Base-by-base conservation (phyloP, 1,140 invertebrate genomes). In the Stegodyphus dumicola region DNA sequence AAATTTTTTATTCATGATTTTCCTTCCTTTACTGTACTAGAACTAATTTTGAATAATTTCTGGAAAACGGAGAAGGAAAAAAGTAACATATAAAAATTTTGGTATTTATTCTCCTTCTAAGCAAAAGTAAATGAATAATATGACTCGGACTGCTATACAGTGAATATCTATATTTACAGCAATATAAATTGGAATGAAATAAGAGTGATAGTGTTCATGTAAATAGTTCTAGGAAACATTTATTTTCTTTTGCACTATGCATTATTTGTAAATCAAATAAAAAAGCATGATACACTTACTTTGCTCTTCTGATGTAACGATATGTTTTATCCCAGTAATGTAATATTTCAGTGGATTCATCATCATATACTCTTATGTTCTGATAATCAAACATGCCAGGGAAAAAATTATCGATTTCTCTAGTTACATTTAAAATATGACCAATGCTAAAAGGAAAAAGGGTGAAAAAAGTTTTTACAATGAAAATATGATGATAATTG, bases 361-460 rank as follows among this genome's bases (percentile, higher is more conserved):
- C 96, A 90, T 99, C 98, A 90, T 97, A 98, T 7, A 99, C 97
- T 87, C 97, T 94, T 80, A 99, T 94, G 91, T 99, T 99, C 88
- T 96, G 92, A 90, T 99, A 99, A 90, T 97, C 94, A 91, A 99
- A 99, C 91, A 95, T 96, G 33, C 96, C 97, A 33, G 98, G 98
- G 90, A 99, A 99, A 91, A 99, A 99, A 91, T 99, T 99, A 91
- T 99, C 98, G 87, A 99, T 99, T 92, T 99, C 98, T 89, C 96
- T 93, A 5, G 98, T 99, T 49, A 99, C 97, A 91, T 99, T 99
- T 86, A 99, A 92, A 89, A 99, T 99, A 90, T 98, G 96, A 75
- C 95, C 93, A 86, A 99, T 96, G 51, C 97, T 99, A 92, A 65
- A 94, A 93, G 77, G 86, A 64, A 75, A 79, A 86, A 33, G 33